A percentile compares a stretch with the other conserved stretches of the same genome.
These are phyloP conservation scores for Uropetala carovei DNA, from an alignment of 2,888 invertebrate species.

Conservation along the genomic window DNA sequence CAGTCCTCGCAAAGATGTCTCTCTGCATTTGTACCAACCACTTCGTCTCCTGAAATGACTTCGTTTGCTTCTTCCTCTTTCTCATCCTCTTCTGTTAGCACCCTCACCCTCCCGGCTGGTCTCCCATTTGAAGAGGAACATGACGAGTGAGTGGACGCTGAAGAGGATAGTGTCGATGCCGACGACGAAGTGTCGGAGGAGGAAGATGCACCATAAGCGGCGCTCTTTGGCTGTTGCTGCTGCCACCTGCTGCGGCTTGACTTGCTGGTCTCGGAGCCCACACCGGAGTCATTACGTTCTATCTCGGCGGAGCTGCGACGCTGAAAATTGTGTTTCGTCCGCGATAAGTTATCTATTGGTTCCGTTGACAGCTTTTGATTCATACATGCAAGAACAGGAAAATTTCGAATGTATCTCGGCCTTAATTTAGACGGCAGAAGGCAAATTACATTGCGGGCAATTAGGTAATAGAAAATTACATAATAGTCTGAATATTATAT, in stretches of 20 bases:
- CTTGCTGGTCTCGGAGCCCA: constrained; percentile 94
- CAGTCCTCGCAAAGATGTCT: constrained; percentile 90
- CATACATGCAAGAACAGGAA: no score
- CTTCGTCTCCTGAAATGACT: not conserved
- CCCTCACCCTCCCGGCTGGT: constrained; percentile 63
- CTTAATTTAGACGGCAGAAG: no score
- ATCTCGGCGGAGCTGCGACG: constrained; percentile 82
- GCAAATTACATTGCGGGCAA: no score
- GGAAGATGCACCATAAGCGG: constrained; percentile 19
- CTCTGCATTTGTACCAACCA: not conserved
- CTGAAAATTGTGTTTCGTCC: constrained; percentile 16
- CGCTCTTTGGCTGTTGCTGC: constrained; percentile 69
- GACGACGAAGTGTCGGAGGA: constrained; percentile 39
- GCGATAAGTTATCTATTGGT: constrained; percentile 1
- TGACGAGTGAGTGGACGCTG: constrained; percentile 4
- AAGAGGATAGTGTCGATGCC: constrained; percentile 21
- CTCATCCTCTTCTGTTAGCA: constrained; percentile 73
- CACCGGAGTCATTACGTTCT: constrained; percentile 94
- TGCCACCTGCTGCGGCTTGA: constrained; percentile 85
- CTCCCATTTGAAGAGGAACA: constrained; percentile 52
- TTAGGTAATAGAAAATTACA: no score
- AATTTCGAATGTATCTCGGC: no score
- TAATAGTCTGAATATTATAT: no score
- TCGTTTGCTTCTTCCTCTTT: constrained; percentile 68
- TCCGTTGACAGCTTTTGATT: no score